These are phyloP conservation scores for Chymomyza fuscimana DNA, from an alignment of 2,888 invertebrate species.

Conservation along the genomic window DNA sequence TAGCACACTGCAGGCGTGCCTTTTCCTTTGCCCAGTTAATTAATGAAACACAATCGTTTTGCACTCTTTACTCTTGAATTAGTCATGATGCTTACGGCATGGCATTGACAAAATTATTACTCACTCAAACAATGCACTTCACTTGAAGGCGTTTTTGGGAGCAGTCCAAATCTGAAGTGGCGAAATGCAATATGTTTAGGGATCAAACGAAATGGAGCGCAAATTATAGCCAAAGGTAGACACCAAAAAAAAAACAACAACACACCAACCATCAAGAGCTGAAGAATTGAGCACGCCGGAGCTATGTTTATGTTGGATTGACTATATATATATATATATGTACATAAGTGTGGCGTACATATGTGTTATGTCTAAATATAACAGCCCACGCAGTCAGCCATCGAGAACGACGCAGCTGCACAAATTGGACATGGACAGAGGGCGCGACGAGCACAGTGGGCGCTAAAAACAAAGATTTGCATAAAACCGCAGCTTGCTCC, in stretches of 20 bases:
- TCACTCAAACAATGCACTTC: not conserved
- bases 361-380: slow-evolving; percentile 26
- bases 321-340: not conserved
- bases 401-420: slow-evolving; percentile 13
- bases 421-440: slow-evolving; percentile 6
- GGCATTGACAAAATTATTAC: not conserved
- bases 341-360: slow-evolving; percentile 6
- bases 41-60: slow-evolving; percentile 9
- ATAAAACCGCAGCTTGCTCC: slow-evolving; percentile 2
- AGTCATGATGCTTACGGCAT: slow-evolving; percentile 36
- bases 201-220: not conserved
- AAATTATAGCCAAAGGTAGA: not conserved
- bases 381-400: slow-evolving; percentile 24
- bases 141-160: not conserved
- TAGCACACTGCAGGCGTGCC: not conserved
- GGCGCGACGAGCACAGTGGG: not conserved
- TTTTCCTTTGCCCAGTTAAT: not conserved
- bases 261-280: not conserved
- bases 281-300: not conserved
- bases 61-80: slow-evolving; percentile 22
- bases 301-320: not conserved
- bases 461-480: not conserved
- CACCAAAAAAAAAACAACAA: not conserved
- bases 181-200: not conserved
- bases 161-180: not conserved